Evolutionary conservation across 2,888 invertebrate species (phyloP), one percentile per base, ranked within the genome.

Genomic region (Nomada fucata): DNA sequence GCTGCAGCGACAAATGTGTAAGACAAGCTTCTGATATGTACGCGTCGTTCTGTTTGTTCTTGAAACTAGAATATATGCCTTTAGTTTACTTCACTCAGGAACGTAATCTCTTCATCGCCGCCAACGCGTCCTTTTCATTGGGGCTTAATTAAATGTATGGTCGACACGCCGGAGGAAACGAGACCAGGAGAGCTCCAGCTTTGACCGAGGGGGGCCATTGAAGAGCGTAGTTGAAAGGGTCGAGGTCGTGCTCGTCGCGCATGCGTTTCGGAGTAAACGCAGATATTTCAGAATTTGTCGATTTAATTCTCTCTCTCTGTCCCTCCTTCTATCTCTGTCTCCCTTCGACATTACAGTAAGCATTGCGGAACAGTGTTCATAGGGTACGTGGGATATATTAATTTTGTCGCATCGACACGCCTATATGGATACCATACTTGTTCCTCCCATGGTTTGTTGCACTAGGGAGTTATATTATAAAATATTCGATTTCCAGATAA

Each of bases 61-160:
- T 68, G 69, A 70, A 76, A 72, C 75, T 68, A 26, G 73, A 64
- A 76, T 84, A 70, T 76, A 70, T 79, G 79, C 81, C 81, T 36
- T 36, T 36, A 71, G 59, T 74, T 79, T 67, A 70, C 65, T 82
- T 76, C 76, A 72, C 59, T 29, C 78, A 61, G 78, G 52, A 82
- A 77, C 79, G 83, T 83, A 87, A 87, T 87, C 87, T 87, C 82
- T 82, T 79, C 85, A 88, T 84, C 82, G 85, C 79, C 83, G 81
- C 83, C 85, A 86, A 86, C 89, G 79, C 89, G 86, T 91, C 89
- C 90, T 90, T 91, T 91, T 90, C 90, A 91, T 91, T 90, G 91
- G 88, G 86, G 86, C 88, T 91, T 91, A 91, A 91, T 91, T 91
- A 90, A 91, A 91, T 91, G 88, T 88, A 84, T 68, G 76, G 74